Evolutionary conservation across 2,113 vertebrate genomes (phyloP).

Genomic region (Nyctibius bracteatus): DNA sequence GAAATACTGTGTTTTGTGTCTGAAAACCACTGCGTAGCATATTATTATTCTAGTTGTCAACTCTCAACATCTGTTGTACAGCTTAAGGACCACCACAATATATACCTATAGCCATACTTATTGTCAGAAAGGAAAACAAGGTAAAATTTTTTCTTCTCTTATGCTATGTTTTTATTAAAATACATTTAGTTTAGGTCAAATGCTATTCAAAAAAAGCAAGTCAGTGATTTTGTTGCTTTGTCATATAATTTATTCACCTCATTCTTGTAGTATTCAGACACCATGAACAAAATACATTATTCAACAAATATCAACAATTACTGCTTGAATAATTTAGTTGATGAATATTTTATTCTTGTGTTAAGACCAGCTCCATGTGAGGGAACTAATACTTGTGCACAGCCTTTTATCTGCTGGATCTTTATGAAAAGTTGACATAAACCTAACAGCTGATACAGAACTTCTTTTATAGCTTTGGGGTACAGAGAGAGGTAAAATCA

Average conservation of each 20-base stretch:
- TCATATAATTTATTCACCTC: conserved; percentile 39
- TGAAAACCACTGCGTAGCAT: neutral
- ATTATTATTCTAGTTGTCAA: conserved; percentile 7
- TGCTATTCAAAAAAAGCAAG: neutral
- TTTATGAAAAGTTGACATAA: neutral
- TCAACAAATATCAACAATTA: conserved; percentile 57
- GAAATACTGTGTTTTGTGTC: neutral
- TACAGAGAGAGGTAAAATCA: neutral
- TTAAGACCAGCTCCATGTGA: neutral
- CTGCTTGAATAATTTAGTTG: conserved; percentile 51
- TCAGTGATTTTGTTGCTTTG: conserved; percentile 10
- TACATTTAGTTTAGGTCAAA: neutral
- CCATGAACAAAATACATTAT: conserved; percentile 40
- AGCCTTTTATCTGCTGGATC: neutral
- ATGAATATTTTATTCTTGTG: conserved; percentile 40
- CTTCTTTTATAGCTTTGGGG: neutral
- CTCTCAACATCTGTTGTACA: neutral
- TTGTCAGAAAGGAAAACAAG: neutral
- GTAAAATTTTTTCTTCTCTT: neutral
- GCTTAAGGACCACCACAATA: neutral
- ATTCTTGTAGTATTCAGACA: conserved; percentile 8
- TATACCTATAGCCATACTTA: neutral
- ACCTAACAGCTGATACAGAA: neutral
- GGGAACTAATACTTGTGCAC: neutral
- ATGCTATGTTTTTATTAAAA: neutral